Evolutionary conservation across 2,113 vertebrate genomes (phyloP).

Genomic region (Eubucco bourcierii): DNA sequence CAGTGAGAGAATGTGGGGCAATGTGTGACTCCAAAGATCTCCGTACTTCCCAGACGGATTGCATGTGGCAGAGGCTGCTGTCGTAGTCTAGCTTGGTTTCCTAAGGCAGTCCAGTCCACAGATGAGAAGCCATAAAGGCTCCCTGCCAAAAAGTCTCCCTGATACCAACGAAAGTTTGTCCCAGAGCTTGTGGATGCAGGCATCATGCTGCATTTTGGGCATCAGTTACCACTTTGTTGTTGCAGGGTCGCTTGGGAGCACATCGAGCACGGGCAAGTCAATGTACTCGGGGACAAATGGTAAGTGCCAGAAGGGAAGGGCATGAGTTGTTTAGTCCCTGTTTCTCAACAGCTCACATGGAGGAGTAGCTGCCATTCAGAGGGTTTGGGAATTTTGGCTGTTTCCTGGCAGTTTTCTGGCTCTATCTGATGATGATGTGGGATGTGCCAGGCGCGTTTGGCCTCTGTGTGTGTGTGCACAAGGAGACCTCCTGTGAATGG

Average conservation of each 20-base stretch:
- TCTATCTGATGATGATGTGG: too few species aligned
- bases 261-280: not conserved
- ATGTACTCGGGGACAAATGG: fast-evolving
- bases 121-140: fast-evolving
- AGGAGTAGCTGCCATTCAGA: fast-evolving
- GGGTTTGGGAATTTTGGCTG: not conserved
- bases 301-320: not conserved
- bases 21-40: not conserved
- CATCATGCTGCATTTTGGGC: not conserved
- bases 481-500: fast-evolving
- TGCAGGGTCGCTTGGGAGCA: not conserved
- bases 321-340: not conserved
- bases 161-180: not conserved
- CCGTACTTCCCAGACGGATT: not conserved
- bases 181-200: not conserved
- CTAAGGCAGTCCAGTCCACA: fast-evolving
- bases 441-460: not conserved
- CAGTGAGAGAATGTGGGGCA: not conserved
- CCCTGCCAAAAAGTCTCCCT: not conserved
- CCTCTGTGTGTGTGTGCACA: fast-evolving
- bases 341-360: not conserved
- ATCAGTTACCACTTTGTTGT: not conserved
- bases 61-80: not conserved
- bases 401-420: not conserved
- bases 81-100: not conserved